phyloP scores from a whole-genome alignment of 1,140 invertebrate species.

The Drosophila sturtevanti region DNA sequence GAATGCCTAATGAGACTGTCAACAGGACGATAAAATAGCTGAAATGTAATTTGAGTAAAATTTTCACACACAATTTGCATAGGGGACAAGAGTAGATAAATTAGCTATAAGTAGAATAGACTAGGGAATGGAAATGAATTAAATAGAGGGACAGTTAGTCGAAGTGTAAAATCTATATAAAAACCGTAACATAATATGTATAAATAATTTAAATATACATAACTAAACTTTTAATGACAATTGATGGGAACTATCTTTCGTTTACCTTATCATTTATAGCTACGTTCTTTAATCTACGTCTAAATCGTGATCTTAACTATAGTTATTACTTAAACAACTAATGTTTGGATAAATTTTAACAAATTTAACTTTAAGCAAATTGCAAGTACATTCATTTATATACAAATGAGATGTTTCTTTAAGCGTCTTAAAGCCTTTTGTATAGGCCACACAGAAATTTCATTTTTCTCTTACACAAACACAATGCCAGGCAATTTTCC shows the following conservation, averaged over 20 bases:
- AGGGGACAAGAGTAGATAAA: background rate
- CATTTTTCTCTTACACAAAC: conserved; percentile 1
- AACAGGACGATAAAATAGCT: conserved; percentile 1
- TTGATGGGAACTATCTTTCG: no score
- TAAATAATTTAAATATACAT: no score
- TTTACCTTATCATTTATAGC: no score
- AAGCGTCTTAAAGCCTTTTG: background rate
- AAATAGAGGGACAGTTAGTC: no score
- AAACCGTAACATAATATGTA: no score
- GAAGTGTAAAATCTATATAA: no score
- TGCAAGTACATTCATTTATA: background rate
- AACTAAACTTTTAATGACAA: no score
- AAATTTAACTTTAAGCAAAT: no score
- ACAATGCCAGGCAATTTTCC: conserved; percentile 33
- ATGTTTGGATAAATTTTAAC: no score
- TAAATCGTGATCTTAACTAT: no score
- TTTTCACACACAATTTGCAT: conserved; percentile 11
- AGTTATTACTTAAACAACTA: no score
- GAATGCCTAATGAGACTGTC: conserved; percentile 2
- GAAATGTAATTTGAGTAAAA: conserved; percentile 6
- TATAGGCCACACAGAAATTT: background rate
- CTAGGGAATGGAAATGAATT: background rate
- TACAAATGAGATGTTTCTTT: background rate
- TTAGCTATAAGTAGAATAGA: background rate
- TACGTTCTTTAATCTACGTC: no score